phyloP scores from a whole-genome alignment of 2,797 vertebrate genomes.

The Rhinella marina region DNA sequence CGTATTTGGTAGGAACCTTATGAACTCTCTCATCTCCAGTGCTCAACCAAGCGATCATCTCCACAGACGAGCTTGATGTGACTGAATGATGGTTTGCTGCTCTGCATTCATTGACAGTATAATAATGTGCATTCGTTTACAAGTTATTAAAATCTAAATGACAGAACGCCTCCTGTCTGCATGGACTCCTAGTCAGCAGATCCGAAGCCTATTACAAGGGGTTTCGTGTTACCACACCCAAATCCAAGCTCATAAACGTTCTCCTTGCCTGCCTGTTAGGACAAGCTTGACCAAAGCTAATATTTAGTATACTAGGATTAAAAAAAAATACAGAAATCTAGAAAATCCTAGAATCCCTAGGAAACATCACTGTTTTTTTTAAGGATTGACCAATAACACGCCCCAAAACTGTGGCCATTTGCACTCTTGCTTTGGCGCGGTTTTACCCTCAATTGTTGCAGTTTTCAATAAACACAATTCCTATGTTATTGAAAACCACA shows the following conservation, averaged over 20 bases:
- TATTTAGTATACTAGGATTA: not conserved
- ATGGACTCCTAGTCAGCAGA: not conserved
- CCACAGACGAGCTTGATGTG: not conserved
- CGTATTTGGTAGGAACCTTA: not conserved
- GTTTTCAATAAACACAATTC: too few relatives aligned
- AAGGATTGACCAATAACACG: not conserved
- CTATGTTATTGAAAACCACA: too few relatives aligned
- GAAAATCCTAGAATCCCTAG: not conserved
- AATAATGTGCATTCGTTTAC: slow-evolving; percentile 34
- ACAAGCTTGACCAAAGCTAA: slow-evolving; percentile 17
- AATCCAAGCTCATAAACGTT: slow-evolving; percentile 33
- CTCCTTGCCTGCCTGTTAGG: slow-evolving; percentile 2
- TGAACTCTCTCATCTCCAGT: slow-evolving; percentile 5
- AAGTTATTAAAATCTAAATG: slow-evolving; percentile 38
- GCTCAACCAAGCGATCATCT: not conserved
- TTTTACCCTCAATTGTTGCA: too few relatives aligned
- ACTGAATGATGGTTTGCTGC: slow-evolving; percentile 24
- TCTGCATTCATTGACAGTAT: slow-evolving; percentile 20
- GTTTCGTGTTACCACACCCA: slow-evolving; percentile 21
- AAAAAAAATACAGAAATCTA: too few relatives aligned
- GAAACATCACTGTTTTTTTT: not conserved
- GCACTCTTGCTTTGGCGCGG: too few relatives aligned
- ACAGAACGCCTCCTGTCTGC: not conserved
- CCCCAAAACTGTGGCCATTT: not conserved
- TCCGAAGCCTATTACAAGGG: slow-evolving; percentile 13